Conservation (phyloP, 1,140 invertebrate genomes). For the Platyura marginata region DNA sequence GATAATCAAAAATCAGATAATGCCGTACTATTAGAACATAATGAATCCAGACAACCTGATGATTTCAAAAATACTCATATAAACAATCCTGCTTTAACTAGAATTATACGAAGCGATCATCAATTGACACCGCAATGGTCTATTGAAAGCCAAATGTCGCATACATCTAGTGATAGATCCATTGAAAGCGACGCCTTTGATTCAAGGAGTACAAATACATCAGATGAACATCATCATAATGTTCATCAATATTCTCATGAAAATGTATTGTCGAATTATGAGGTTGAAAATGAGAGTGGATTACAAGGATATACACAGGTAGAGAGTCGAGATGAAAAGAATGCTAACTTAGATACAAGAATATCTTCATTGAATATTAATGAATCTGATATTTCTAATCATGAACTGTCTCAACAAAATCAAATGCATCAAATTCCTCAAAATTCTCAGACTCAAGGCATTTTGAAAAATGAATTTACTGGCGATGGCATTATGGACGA, state of each 20-base stretch:
- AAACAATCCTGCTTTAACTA: not conserved
- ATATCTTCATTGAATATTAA: too few relatives aligned
- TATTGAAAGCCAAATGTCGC: constrained; percentile 36
- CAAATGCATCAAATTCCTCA: too few relatives aligned
- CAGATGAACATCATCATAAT: not conserved
- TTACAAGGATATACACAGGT: too few relatives aligned
- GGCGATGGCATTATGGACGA: too few relatives aligned
- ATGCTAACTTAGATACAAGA: too few relatives aligned
- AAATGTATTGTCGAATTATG: not conserved
- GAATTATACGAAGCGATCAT: not conserved
- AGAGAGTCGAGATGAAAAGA: too few relatives aligned
- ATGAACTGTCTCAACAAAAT: too few relatives aligned
- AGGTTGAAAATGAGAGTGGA: constrained; percentile 3
- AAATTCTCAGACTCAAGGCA: too few relatives aligned
- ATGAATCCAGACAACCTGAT: not conserved
- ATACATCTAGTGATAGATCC: constrained; percentile 34
- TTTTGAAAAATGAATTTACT: too few relatives aligned
- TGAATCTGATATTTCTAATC: too few relatives aligned
- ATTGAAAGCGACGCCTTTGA: not conserved
- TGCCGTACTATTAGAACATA: constrained; percentile 5
- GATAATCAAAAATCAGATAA: too few relatives aligned
- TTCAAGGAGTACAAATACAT: not conserved
- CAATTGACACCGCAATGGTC: constrained; percentile 36
- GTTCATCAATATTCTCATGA: not conserved
- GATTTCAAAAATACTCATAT: constrained; percentile 1